Base-by-base conservation (phyloP, 2,113 vertebrate species). In the Dipodomys spectabilis region DNA sequence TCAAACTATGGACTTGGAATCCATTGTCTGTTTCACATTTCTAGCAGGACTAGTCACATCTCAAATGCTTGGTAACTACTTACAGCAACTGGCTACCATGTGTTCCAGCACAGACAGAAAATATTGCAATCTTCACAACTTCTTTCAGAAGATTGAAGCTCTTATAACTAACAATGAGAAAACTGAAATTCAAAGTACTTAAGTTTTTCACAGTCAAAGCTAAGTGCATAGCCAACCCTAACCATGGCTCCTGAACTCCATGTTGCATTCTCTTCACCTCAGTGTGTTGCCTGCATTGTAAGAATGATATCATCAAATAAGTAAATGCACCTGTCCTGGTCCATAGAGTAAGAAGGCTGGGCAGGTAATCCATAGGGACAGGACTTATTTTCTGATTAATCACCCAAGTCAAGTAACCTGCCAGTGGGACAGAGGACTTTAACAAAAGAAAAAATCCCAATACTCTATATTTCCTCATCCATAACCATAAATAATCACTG, bases 151-250 rank as follows among this genome's bases (percentile, higher is more conserved):
- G 32, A 88, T 4, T 15, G 18, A 92, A 39, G 49, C 30, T 79
- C 86, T 69, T 86, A 20, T 86, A 44, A 79, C 57, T 86, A n/a
- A 25, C 62, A 18, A 78, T 35, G 8, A 83, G 1, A 74, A 89
- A 68, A 85, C 0, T 80, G 25, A 95, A 94, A 90, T 12, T 35
- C 67, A 68, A 72, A 90, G 32, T 79, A 62, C 78, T 84, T 67
- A 12, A 77, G 68, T 44, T 74, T 60, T 49, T 45, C 45, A 57
- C 32, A 53, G 23, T 45, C 60, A 67, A 86, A 86, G 44, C 45
- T 65, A 49, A 57, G 19, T 44, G 1, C 69, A 78, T 73, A 82
- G 30, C 65, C 23, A 67, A 73, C 28, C 9, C 67, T 45, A 44
- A 80, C 71, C n/a, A 39, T 11, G 8, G 39, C 65, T 60, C 25